phyloP scores from a whole-genome alignment of 2,888 invertebrate species.

The Drosophila recens region DNA sequence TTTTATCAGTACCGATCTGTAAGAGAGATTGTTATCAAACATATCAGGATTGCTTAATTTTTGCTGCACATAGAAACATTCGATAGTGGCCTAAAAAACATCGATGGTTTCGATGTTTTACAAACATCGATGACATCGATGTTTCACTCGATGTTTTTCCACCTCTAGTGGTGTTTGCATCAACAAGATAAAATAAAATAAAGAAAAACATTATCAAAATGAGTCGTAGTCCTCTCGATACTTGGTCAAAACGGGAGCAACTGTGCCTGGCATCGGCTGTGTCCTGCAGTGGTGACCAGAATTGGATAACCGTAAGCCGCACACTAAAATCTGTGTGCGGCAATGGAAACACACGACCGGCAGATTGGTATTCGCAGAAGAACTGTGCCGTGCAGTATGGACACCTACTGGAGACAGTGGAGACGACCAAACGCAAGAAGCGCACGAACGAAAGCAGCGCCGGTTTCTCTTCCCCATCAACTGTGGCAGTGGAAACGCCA shows the following conservation, averaged over 20 bases:
- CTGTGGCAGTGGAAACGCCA: constrained; percentile 87
- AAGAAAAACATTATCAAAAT: constrained; percentile 77
- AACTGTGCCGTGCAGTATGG: constrained; percentile 96
- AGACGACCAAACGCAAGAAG: constrained; percentile 87
- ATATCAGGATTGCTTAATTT: too few relatives aligned
- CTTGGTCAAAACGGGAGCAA: constrained; percentile 94
- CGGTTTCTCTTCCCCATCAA: constrained; percentile 66
- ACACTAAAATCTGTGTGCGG: constrained; percentile 90
- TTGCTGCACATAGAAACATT: too few relatives aligned
- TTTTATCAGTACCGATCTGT: too few relatives aligned
- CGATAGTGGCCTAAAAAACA: too few relatives aligned
- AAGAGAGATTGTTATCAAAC: too few relatives aligned
- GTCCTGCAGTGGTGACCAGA: constrained; percentile 95
- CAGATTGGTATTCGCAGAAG: constrained; percentile 96
- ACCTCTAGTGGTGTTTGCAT: too few relatives aligned
- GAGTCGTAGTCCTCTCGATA: constrained; percentile 91
- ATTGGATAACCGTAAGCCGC: constrained; percentile 88
- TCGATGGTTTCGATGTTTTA: too few relatives aligned
- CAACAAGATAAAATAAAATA: constrained; percentile 15
- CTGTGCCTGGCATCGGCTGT: constrained; percentile 95
- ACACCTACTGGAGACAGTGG: constrained; percentile 94
- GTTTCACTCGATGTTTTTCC: too few relatives aligned
- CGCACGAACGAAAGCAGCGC: constrained; percentile 60
- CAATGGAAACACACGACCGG: constrained; percentile 81
- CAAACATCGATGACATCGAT: too few relatives aligned